These are phyloP conservation scores for Bombyx huttoni DNA, from an alignment of 2,888 invertebrate genomes.

Conservation along the genomic window DNA sequence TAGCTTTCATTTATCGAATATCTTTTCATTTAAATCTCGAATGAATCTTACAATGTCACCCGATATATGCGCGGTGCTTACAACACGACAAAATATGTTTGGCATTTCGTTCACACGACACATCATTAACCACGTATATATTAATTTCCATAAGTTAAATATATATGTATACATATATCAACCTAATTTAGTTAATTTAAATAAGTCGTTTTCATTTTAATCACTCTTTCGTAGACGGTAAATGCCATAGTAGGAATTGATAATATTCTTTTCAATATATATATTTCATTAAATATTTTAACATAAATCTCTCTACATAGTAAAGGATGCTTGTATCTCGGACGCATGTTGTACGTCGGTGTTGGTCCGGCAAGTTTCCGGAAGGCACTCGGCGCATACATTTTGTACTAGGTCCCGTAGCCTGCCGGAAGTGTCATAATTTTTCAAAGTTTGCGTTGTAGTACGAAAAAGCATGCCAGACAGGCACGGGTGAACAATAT, in stretches of 20 bases:
- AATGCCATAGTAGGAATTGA: conserved; percentile 70
- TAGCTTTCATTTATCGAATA: neutral
- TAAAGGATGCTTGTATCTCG: conserved; percentile 27
- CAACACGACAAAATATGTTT: conserved; percentile 39
- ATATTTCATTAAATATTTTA: conserved; percentile 31
- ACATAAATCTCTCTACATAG: conserved; percentile 13
- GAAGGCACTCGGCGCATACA: too few species aligned
- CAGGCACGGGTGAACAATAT: too few species aligned
- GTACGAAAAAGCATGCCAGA: too few species aligned
- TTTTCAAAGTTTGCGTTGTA: too few species aligned
- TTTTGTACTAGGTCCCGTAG: neutral
- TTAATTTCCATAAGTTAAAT: conserved; percentile 47
- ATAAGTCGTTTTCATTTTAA: conserved; percentile 55
- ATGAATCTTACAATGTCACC: conserved; percentile 35
- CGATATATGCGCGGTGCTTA: conserved; percentile 36
- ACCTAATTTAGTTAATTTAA: conserved; percentile 50
- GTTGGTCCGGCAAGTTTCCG: neutral
- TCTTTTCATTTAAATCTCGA: conserved; percentile 15
- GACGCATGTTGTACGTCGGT: too few species aligned
- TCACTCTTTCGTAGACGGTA: conserved; percentile 65
- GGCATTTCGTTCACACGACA: conserved; percentile 39
- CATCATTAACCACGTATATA: conserved; percentile 13
- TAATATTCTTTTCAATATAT: conserved; percentile 27
- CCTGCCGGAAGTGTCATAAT: neutral
- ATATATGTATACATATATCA: conserved; percentile 29